These are phyloP conservation scores for Eupithecia insigniata DNA, from an alignment of 2,888 invertebrate genomes.

Conservation along the genomic window DNA sequence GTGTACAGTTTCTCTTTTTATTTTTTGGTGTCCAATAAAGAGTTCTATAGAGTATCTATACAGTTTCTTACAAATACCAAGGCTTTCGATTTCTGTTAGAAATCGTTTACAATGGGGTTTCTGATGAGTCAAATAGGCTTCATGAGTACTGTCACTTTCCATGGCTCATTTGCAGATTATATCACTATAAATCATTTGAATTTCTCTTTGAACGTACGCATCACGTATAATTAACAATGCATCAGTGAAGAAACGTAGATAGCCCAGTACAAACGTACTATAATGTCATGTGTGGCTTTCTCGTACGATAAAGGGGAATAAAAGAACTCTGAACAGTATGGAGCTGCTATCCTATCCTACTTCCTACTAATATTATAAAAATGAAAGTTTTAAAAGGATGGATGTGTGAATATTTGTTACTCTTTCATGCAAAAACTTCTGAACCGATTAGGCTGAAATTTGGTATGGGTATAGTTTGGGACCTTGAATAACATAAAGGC, in stretches of 20 bases:
- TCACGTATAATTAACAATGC: constrained; percentile 26
- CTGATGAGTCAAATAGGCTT: constrained; percentile 6
- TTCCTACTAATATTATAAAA: no score
- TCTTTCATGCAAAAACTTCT: no score
- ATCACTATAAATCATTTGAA: constrained; percentile 29
- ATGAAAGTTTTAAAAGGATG: no score
- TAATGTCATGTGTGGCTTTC: constrained; percentile 16
- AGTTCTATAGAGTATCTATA: neutral
- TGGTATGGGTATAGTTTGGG: no score
- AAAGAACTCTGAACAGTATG: neutral
- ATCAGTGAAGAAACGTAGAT: constrained; percentile 21
- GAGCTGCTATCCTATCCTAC: no score
- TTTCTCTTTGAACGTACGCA: constrained; percentile 23
- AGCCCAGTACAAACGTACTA: constrained; percentile 7
- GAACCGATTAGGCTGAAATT: no score
- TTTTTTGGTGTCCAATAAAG: neutral
- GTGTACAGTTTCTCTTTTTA: neutral
- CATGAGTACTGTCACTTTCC: constrained; percentile 19
- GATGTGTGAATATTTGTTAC: no score
- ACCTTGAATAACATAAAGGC: no score
- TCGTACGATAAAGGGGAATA: neutral
- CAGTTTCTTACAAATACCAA: neutral
- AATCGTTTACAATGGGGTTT: neutral
- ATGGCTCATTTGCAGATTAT: constrained; percentile 18
- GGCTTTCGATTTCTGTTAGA: neutral